Conservation (phyloP, 2,113 vertebrate genomes). For the Carassius carassius region DNA sequence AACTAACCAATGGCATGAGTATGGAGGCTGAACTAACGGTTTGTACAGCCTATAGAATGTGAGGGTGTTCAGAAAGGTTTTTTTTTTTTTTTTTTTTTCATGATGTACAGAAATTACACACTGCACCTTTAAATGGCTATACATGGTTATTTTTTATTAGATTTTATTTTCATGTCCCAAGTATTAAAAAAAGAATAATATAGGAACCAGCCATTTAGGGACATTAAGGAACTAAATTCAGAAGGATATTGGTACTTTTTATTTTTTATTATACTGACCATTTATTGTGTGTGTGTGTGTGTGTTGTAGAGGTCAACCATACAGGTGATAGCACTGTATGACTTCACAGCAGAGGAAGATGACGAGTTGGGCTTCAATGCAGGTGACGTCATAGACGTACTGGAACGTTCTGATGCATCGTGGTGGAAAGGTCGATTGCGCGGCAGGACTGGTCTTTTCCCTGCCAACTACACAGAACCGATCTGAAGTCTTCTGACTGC, state of each 20-base stretch:
- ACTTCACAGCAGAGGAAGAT: conserved; percentile 84
- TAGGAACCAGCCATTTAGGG: too few relatives aligned
- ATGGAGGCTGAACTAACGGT: neutral
- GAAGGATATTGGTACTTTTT: neutral
- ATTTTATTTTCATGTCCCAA: too few relatives aligned
- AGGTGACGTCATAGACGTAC: conserved; percentile 87
- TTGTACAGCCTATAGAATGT: neutral
- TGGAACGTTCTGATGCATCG: conserved; percentile 82
- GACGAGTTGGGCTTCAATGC: conserved; percentile 87
- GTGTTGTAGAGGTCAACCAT: conserved; percentile 54
- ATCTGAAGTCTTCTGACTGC: conserved; percentile 59
- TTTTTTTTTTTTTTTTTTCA: neutral
- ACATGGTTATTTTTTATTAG: too few relatives aligned
- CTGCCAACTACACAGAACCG: conserved; percentile 84
- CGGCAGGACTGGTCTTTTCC: conserved; percentile 86
- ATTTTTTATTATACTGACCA: neutral
- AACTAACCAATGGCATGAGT: too few relatives aligned
- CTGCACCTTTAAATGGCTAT: neutral
- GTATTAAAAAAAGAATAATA: too few relatives aligned
- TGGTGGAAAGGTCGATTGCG: conserved; percentile 92
- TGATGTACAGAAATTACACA: neutral
- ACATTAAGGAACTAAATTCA: too few relatives aligned
- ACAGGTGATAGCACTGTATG: conserved; percentile 85
- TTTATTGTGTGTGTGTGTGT: neutral
- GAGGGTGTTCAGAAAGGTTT: neutral